Evolutionary conservation across 2,797 vertebrate species (phyloP), one percentile per base, ranked within the genome.

Genomic region (Pseudopleuronectes americanus): DNA sequence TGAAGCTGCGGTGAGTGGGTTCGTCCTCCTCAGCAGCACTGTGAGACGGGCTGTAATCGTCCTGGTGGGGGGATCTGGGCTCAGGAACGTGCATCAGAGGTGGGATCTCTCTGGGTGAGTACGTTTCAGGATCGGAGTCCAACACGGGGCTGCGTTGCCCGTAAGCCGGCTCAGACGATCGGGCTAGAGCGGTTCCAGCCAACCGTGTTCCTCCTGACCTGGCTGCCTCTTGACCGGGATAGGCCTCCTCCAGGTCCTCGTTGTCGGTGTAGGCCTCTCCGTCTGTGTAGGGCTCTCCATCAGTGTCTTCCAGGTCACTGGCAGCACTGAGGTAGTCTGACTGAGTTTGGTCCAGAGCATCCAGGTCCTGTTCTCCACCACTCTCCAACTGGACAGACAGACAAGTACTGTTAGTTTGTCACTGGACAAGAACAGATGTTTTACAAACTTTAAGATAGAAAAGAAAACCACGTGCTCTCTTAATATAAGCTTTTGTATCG

Each of bases 271-370:
- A 96, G 26, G 80, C 77, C 0, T 96, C 93, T 0, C 91, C 93
- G 0, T 95, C 94, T 0, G 94, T 95, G 83, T 89, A 94, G 38
- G 75, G 64, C 75, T 99, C 97, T 0, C 94, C 97, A 0, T 99
- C 98, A 0, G 97, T 99, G 84, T 97, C 96, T 0, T 99, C 98
- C 0, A 97, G 96, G 90, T 99, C 97, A 0, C 98, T 99, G 83
- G 97, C 97, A 74, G 92, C 95, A 0, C 96, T 98, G 65, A 99
- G 95, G 85, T 99, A 98, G 14, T 97, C 97, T 0, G 95, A 92
- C 28, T 87, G 88, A 0, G 55, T 86, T 0, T 83, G 93, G 74
- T 92, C 93, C 14, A 96, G 85, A 28, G 96, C 90, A 1, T 97
- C 96, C 69, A 99, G 87, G 49, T 93, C 93, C 71, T 95, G 95